Evolutionary conservation across 2,113 vertebrate species (phyloP).

Genomic region (Thryonomys swinderianus): DNA sequence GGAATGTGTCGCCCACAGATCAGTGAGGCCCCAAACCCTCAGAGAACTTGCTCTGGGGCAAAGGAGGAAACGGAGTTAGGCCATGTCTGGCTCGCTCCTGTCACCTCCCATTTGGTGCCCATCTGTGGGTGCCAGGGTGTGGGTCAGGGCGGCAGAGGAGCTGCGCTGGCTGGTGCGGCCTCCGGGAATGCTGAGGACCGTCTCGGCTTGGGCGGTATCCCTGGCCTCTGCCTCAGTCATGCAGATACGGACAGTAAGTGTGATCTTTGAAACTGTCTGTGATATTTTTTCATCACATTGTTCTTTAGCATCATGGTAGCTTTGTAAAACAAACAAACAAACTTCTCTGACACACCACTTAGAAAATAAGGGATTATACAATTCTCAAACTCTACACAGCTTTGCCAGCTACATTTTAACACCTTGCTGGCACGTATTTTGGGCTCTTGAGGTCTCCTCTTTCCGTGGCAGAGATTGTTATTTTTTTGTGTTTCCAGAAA

Average conservation of each 20-base stretch:
- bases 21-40: neutral
- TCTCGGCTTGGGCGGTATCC: neutral
- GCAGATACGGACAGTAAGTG: neutral
- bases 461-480: neutral
- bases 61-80: neutral
- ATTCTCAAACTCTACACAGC: neutral
- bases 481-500: neutral
- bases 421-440: neutral
- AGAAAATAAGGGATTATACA: neutral
- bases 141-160: too few species aligned
- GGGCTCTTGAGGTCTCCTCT: neutral
- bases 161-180: neutral
- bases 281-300: neutral
- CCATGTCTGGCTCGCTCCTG: neutral
- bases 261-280: neutral
- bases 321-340: neutral
- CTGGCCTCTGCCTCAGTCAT: neutral
- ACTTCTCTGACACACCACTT: neutral
- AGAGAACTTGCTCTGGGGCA: neutral
- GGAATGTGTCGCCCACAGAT: neutral
- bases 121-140: neutral
- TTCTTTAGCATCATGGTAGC: neutral
- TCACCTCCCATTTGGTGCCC: neutral
- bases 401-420: neutral
- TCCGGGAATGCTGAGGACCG: neutral